Percentiles rank a stretch among this genome's conserved stretches.
phyloP scores from a whole-genome alignment of 1,140 invertebrate genomes.

The Bombus sibiricus region DNA sequence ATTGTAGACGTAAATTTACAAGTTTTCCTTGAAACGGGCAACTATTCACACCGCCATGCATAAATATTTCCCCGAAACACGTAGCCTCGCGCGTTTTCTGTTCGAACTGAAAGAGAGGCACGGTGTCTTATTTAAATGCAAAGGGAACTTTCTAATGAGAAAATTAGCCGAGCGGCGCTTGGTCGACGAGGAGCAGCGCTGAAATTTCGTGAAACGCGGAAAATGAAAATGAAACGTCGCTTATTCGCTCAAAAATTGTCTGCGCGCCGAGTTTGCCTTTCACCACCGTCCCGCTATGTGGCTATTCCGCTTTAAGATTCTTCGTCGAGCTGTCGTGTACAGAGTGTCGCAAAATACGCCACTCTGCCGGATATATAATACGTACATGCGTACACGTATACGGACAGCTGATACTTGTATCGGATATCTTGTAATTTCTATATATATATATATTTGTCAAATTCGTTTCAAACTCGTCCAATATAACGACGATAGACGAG shows the following conservation, averaged over 20 bases:
- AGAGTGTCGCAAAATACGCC: not conserved
- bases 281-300: no score
- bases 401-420: no score
- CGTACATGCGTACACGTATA: no score
- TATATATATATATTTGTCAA: no score
- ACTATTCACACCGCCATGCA: constrained; percentile 15
- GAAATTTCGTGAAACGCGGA: constrained; percentile 6
- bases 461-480: no score
- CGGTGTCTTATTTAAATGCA: constrained; percentile 58
- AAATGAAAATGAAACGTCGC: not conserved
- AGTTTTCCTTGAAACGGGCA: not conserved
- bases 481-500: no score
- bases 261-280: no score
- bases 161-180: constrained; percentile 36
- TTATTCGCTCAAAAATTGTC: not conserved
- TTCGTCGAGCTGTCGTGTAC: no score
- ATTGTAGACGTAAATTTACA: not conserved
- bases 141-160: constrained; percentile 45
- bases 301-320: no score
- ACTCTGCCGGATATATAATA: no score
- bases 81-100: not conserved
- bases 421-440: no score
- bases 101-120: not conserved
- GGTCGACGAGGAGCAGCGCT: not conserved
- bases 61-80: constrained; percentile 5